Percentiles rank a stretch among this genome's conserved stretches.
Conservation (phyloP, 2,113 vertebrate species). For the Chloropsis cyanopogon region DNA sequence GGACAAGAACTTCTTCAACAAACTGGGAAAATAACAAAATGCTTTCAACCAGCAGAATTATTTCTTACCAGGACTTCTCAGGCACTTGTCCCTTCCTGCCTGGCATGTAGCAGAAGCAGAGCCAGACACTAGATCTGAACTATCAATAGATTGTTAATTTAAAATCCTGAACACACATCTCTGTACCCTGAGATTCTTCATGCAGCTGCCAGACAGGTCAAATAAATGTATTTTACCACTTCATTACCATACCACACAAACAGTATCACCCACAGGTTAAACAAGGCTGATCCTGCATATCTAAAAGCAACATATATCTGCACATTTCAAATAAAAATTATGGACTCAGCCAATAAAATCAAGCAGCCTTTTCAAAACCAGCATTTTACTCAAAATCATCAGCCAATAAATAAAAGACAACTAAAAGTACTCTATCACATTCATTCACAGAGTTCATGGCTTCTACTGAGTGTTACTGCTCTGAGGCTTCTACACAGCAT, state of each 20-base stretch:
- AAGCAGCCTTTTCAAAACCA: neutral
- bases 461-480: neutral
- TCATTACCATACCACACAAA: neutral
- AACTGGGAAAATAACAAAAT: neutral
- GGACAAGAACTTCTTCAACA: neutral
- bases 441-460: neutral
- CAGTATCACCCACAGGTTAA: neutral
- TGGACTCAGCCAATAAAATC: neutral
- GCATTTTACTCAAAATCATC: neutral
- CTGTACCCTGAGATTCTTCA: neutral
- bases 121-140: neutral
- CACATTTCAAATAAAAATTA: neutral
- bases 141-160: neutral
- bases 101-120: neutral
- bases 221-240: neutral
- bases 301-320: neutral
- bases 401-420: neutral
- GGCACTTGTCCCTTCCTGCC: neutral
- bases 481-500: neutral
- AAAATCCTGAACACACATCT: neutral
- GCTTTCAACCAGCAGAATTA: neutral
- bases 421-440: neutral
- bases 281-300: fast-evolving
- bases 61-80: neutral
- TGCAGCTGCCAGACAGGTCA: neutral